Percentiles rank a stretch among this genome's conserved stretches.
Conservation (phyloP, 2,113 vertebrate genomes). For the Callocephalon fimbriatum region DNA sequence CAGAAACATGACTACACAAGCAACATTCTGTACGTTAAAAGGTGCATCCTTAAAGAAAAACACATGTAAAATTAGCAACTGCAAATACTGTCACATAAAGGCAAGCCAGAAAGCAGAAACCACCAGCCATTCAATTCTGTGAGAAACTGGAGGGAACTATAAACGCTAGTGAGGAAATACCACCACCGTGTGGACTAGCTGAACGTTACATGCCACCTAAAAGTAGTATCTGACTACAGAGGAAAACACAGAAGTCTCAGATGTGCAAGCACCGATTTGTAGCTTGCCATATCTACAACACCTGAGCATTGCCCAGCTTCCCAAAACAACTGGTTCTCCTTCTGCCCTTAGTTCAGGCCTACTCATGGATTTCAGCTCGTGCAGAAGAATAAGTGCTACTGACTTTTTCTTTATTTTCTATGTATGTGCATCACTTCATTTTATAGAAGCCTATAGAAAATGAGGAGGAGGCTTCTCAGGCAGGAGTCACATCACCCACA, state of each 20-base stretch:
- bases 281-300: not conserved
- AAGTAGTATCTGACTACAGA: not conserved
- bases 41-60: not conserved
- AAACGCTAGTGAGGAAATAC: not conserved
- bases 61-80: not conserved
- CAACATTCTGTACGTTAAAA: not conserved
- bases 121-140: accelerated
- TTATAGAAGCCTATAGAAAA: not conserved
- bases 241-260: accelerated
- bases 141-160: not conserved
- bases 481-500: not conserved
- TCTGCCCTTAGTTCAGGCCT: not conserved
- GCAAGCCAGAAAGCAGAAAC: not conserved
- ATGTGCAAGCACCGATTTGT: not conserved
- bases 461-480: not conserved
- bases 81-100: not conserved
- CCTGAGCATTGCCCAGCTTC: not conserved
- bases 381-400: not conserved
- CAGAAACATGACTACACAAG: not conserved
- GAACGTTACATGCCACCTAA: not conserved
- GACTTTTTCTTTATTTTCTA: not conserved
- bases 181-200: constrained; percentile 27
- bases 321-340: not conserved
- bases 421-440: not conserved
- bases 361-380: not conserved